Base-by-base conservation (phyloP, 2,888 invertebrate genomes). In the Drosophila fungiperda region DNA sequence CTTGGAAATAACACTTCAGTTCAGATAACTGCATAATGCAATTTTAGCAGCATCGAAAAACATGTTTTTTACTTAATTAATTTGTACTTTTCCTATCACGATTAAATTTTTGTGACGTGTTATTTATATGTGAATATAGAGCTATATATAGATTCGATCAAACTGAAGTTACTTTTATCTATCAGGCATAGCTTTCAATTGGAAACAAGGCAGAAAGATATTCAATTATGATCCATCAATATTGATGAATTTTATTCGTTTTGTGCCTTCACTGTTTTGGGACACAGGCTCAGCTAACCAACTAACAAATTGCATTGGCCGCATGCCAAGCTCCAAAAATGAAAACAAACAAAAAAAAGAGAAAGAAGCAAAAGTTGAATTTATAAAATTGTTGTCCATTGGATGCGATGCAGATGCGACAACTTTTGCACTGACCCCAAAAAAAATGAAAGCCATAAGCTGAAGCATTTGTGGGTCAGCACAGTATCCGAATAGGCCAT, bases 371-470 rank as follows among this genome's bases (percentile, higher is more conserved):
- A 23, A 45, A 15, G 45, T 45, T 45, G 50, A 66, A 57, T 64
- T 71, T 76, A 72, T 64, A 76, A 66, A 66, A 82, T 79, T 59
- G 45, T 65, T 81, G 74, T 73, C 80, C 80, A 72, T 73, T 73
- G 73, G 78, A 58, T 62, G 68, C 72, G 54, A 54, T 55, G 58
- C 84, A 73, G 69, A 69, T 71, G 73, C 75, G 70, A 61, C 54
- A 75, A 74, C 74, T 83, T 87, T 76, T 64, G 72, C 73, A 52
- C 61, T 82, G 80, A 82, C 76, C 84, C 65, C 48, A 50, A 71
- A 86, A 82, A 72, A 76, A 87, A 84, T 76, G 60, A 73, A 67
- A 73, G 83, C 89, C 87, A 87, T 84, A 89, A 89, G 87, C 71
- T 76, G 50, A 50, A 48, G 50, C 71, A 70, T 82, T 84, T 89